A percentile compares a stretch with the other conserved stretches of the same genome.
These are phyloP conservation scores for Campopleginae sp. DNA, from an alignment of 2,888 invertebrate species.

Conservation along the genomic window DNA sequence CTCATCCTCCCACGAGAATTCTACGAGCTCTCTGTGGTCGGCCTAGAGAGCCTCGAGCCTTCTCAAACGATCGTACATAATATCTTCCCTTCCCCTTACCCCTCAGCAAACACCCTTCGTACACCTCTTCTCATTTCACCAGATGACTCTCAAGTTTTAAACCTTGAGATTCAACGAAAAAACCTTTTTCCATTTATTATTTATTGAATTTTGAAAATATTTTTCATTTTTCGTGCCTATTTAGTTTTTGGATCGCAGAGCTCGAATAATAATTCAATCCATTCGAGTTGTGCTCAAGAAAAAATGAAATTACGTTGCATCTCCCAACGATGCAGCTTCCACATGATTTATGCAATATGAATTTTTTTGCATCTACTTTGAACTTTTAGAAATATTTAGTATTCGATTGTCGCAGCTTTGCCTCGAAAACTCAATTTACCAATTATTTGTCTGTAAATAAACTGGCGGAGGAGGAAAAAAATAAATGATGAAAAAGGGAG, in stretches of 20 bases:
- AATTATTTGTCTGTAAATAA: background rate
- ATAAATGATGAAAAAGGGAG: background rate
- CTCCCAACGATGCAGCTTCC: too few relatives aligned
- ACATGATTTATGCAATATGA: too few relatives aligned
- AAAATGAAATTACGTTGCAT: too few relatives aligned
- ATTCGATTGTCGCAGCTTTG: background rate
- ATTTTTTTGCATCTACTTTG: background rate
- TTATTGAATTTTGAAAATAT: too few relatives aligned
- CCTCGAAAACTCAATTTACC: background rate
- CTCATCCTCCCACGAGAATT: constrained; percentile 54
- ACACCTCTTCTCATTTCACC: background rate
- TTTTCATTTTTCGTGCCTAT: too few relatives aligned
- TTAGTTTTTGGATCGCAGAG: too few relatives aligned
- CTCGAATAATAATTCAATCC: too few relatives aligned
- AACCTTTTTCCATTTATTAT: too few relatives aligned
- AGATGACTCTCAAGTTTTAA: too few relatives aligned
- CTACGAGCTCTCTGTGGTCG: constrained; percentile 33
- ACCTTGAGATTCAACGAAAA: too few relatives aligned
- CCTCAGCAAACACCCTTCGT: constrained; percentile 23
- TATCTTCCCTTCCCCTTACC: background rate
- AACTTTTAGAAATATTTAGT: background rate
- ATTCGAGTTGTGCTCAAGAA: too few relatives aligned
- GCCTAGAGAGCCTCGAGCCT: constrained; percentile 56
- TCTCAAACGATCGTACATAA: constrained; percentile 52
- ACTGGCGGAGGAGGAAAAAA: background rate